Evolutionary conservation across 2,888 invertebrate species (phyloP).

Genomic region (Plagiodera versicolora): DNA sequence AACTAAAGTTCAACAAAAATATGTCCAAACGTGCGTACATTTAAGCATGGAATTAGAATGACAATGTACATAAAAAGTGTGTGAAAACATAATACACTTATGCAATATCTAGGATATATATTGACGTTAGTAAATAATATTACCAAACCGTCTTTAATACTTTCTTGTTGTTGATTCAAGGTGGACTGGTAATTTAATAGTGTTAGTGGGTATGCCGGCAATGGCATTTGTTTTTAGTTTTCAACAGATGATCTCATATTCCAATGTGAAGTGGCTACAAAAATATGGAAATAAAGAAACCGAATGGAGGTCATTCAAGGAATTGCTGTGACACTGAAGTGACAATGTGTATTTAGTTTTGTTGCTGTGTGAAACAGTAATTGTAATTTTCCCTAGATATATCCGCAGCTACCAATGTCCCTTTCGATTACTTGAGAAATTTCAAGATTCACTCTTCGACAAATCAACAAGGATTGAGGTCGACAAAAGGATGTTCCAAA

Average conservation of each 20-base stretch:
- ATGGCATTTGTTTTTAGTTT: constrained; percentile 10
- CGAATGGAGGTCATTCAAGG: neutral
- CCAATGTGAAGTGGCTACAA: neutral
- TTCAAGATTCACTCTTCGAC: no score
- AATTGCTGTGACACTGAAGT: neutral
- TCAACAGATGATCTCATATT: neutral
- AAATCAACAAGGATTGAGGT: no score
- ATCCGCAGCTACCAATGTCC: no score
- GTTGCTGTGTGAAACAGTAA: neutral
- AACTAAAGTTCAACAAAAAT: no score
- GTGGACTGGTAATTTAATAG: constrained; percentile 19
- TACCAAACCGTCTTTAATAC: constrained; percentile 8
- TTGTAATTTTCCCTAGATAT: no score
- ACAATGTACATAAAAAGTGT: no score
- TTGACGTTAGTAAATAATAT: neutral
- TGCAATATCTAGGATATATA: neutral
- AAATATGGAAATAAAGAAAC: neutral
- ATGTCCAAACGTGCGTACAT: no score
- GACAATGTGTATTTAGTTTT: neutral
- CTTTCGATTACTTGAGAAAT: no score
- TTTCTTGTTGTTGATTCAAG: constrained; percentile 26
- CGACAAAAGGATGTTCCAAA: no score
- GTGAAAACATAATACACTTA: neutral
- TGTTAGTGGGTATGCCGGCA: constrained; percentile 12
- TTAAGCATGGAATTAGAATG: neutral